Evolutionary conservation across 2,113 vertebrate species (phyloP), one percentile per base, ranked within the genome.

Genomic region (Rattus rattus): DNA sequence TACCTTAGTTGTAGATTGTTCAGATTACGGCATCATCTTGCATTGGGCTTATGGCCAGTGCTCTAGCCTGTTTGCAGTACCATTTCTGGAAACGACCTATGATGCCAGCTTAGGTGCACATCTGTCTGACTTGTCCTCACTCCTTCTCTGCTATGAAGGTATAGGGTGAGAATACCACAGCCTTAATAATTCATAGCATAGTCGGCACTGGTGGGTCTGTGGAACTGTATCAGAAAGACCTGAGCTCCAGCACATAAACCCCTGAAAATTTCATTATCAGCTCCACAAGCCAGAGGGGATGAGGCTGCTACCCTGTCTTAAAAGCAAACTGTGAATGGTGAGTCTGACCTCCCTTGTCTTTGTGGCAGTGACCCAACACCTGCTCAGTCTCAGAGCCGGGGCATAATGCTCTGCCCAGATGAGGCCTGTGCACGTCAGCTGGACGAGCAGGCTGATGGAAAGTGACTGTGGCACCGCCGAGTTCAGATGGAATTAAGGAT

Each of bases 401-500:
- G 83, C 87, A 91, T 93, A 95, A 76, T 95, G 33, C 33, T 92
- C 6, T 97, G 76, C 93, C 91, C 63, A 92, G 94, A 92, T 94
- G 84, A 96, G 39, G 95, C 97, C 69, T 73, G 83, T 10, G 90
- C 96, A 96, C 95, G 97, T 97, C 97, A 97, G 97, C 93, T 95
- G 97, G 97, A 96, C 63, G 83, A 89, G 93, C 47, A 1, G 56
- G 86, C 83, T 97, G 98, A 98, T 96, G 97, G 94, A 98, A 98
- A 98, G 92, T 94, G 97, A 97, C 96, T 98, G 94, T 98, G 98
- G 97, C 98, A 97, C 61, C 49, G 43, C 90, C 39, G 96, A 76
- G 11, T 97, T 97, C 81, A 97, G 96, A 97, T 56, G 95, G 96
- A 97, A 99, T 99, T 98, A 98, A 98, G 98, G 95, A 99, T 98